A percentile compares a stretch with the other conserved stretches of the same genome.
phyloP scores from a whole-genome alignment of 2,113 vertebrate species.

The Morphnarchus princeps region DNA sequence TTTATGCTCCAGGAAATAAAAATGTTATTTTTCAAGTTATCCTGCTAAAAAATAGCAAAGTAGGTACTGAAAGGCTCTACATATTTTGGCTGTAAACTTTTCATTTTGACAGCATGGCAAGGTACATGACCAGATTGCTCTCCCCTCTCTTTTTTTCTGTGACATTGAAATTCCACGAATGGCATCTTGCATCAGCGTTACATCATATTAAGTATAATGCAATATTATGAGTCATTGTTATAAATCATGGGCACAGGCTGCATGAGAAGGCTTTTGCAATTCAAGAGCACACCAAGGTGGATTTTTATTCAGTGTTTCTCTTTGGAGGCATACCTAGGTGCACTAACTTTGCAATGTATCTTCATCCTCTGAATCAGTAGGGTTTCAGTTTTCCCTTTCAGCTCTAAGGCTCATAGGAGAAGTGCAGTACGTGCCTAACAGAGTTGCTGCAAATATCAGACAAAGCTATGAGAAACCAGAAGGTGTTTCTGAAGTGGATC shows the following conservation, averaged over 20 bases:
- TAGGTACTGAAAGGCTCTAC: background rate
- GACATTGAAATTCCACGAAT: slow-evolving; percentile 69
- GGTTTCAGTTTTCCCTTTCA: background rate
- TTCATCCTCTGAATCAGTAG: background rate
- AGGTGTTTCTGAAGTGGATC: background rate
- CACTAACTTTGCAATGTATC: background rate
- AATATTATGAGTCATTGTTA: slow-evolving; percentile 72
- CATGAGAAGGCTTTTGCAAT: slow-evolving; percentile 58
- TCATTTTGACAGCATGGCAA: background rate
- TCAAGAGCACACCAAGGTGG: slow-evolving; percentile 70
- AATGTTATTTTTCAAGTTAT: background rate
- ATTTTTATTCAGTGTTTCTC: slow-evolving; percentile 35
- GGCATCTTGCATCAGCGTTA: slow-evolving; percentile 71
- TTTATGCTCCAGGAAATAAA: slow-evolving; percentile 36
- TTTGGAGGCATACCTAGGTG: background rate
- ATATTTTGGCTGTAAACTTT: background rate
- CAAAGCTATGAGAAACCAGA: background rate
- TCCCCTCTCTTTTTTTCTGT: slow-evolving; percentile 20
- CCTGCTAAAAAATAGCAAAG: background rate
- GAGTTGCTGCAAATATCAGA: background rate
- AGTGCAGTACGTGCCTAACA: background rate
- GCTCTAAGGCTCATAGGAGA: background rate
- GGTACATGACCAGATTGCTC: slow-evolving; percentile 17
- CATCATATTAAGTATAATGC: slow-evolving; percentile 68
- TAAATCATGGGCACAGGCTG: slow-evolving; percentile 59